Evolutionary conservation across 2,888 invertebrate species (phyloP), one percentile per base, ranked within the genome.

Genomic region (Drosophila aldrichi): DNA sequence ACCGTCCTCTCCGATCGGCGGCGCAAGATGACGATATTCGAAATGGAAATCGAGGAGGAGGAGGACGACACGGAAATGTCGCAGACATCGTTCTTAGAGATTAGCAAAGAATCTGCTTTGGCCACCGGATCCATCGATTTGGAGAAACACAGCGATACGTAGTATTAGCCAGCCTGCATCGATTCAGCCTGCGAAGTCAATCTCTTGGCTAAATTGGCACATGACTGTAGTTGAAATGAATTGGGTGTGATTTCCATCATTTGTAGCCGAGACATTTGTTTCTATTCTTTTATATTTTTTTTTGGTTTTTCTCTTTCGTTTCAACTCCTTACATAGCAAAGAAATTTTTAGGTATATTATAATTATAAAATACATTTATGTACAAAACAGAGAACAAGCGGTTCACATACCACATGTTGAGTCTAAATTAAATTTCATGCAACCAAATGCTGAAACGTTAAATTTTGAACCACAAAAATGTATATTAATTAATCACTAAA

Each of bases 1-100:
- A 96, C 98, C 44, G 95, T 98, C 52, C 93, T 98, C 44, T 96
- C 97, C 18, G 96, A 96, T 81, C 97, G 95, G 83, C 94, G 94
- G 60, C 95, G 97, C 68, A 96, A 97, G 92, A 96, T 98, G 48
- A 94, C 97, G 72, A 94, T 98, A 54, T 97, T 97, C 91, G 97
- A 98, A 92, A 98, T 98, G 96, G 98, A 98, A 93, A 96, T 96
- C 0, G 98, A 98, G 90, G 98, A 97, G 29, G 97, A 97, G 64
- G 98, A 98, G 74, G 98, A 97, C 62, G 96, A 96, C 61, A 96
- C 96, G 41, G 95, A 93, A 81, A 94, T 92, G 85, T 92, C 92
- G 3, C 91, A 92, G 62, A 90, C 91, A 55, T 91, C 92, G 10
- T 86, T 92, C 38, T 56, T 93, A 18, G 93, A 93, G 25, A 92